phyloP scores from a whole-genome alignment of 2,797 vertebrate genomes.

The Channa striata region DNA sequence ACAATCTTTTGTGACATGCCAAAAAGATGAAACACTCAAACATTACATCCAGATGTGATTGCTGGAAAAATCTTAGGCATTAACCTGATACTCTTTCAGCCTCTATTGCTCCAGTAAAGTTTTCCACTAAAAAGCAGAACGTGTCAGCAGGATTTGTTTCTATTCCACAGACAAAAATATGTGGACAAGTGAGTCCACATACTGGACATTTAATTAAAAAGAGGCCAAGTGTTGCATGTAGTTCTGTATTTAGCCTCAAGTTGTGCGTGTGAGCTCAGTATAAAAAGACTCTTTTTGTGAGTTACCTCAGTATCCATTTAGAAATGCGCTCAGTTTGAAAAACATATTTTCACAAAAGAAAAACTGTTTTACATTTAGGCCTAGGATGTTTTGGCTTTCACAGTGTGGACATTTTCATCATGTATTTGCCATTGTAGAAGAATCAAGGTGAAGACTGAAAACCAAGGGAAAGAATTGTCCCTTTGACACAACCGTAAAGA shows the following conservation, averaged over 20 bases:
- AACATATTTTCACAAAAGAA: too few species aligned
- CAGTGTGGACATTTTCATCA: neutral
- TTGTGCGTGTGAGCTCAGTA: neutral
- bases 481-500: slow-evolving; percentile 4
- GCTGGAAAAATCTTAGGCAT: neutral
- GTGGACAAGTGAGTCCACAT: neutral
- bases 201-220: too few species aligned
- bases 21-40: too few species aligned
- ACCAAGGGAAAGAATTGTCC: neutral
- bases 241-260: too few species aligned
- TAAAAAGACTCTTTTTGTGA: too few species aligned
- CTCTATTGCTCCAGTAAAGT: neutral
- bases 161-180: too few species aligned
- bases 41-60: neutral
- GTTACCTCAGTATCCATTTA: too few species aligned
- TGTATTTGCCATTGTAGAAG: neutral
- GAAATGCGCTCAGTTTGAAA: too few species aligned
- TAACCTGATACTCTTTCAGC: slow-evolving; percentile 7
- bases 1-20: neutral
- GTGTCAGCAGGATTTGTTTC: neutral
- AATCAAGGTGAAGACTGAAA: slow-evolving; percentile 3
- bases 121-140: too few species aligned
- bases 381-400: neutral
- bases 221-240: too few species aligned
- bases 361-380: neutral